Conservation (phyloP, 2,113 vertebrate species). For the Bungarus multicinctus region DNA sequence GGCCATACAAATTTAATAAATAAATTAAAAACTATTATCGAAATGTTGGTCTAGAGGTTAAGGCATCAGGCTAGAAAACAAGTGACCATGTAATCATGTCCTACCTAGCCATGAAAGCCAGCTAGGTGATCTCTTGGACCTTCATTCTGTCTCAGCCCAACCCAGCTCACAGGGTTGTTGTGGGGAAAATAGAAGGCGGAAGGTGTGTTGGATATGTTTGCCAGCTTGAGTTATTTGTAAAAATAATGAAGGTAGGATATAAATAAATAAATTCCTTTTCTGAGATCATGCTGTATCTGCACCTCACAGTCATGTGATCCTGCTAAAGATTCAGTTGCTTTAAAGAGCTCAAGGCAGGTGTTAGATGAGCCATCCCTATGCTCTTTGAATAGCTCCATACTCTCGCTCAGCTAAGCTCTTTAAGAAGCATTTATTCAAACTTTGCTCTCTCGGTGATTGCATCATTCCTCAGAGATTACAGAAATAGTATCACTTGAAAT, state of each 20-base stretch:
- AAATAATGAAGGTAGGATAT: neutral
- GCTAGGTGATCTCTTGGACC: neutral
- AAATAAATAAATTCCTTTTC: neutral
- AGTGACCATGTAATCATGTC: too few relatives aligned
- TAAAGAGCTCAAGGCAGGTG: neutral
- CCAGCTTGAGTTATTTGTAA: neutral
- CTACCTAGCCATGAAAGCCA: neutral
- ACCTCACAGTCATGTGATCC: neutral
- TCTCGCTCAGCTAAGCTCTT: neutral
- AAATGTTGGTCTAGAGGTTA: too few relatives aligned
- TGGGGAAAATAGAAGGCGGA: neutral
- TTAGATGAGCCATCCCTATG: neutral
- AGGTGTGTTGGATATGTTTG: neutral
- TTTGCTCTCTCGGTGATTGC: neutral
- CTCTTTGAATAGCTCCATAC: neutral
- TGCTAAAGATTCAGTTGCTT: neutral
- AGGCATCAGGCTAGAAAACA: too few relatives aligned
- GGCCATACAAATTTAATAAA: too few relatives aligned
- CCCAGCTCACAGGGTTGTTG: neutral
- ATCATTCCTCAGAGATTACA: neutral
- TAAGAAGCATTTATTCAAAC: neutral
- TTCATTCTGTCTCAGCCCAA: neutral
- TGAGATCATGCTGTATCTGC: neutral
- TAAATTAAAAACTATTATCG: too few relatives aligned
- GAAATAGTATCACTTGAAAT: neutral